Evolutionary conservation across 2,113 vertebrate species (phyloP), one percentile per base, ranked within the genome.

Genomic region (Nanger granti): DNA sequence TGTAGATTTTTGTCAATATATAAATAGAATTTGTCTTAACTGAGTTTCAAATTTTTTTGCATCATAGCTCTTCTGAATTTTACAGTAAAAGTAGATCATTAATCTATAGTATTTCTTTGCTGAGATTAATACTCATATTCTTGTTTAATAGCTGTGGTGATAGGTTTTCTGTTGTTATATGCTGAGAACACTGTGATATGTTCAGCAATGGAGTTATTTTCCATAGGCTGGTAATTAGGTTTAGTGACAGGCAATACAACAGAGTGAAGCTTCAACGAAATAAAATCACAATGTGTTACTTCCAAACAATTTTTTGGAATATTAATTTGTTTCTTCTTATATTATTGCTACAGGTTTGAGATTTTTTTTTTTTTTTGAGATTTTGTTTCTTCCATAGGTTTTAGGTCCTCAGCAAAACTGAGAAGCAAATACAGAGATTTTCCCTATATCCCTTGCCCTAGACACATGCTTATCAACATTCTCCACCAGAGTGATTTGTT

Each of bases 221-320:
- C 41, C 64, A 93, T 34, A 94, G 59, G 84, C 22, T 96, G 47
- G n/a, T 97, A 97, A 97, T 96, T 96, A 96, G 34, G 4, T 90
- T 95, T 95, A 97, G 41, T 88, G 95, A 92, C 66, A 96, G 88
- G 22, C 37, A 96, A 91, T 88, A 92, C 52, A 96, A 87, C 15
- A 91, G 90, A 96, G 93, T 95, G 88, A 54, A 95, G 89, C 54
- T 97, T 95, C 96, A 96, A 95, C 52, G 87, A 92, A 96, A 96
- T 91, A n/a, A 31, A 55, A 85, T 62, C 87, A 89, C 60, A 95
- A 26, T 83, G 41, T 94, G 69, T 76, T 96, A 91, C 86, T 95
- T 94, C n/a, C 59, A 97, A 97, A 64, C 34, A 17, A 85, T 92
- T 90, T 22, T 85, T 95, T 92, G 55, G 55, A 96, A 93, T 86